Conservation (phyloP, 2,113 vertebrate species). For the Pachycephala philippinensis region DNA sequence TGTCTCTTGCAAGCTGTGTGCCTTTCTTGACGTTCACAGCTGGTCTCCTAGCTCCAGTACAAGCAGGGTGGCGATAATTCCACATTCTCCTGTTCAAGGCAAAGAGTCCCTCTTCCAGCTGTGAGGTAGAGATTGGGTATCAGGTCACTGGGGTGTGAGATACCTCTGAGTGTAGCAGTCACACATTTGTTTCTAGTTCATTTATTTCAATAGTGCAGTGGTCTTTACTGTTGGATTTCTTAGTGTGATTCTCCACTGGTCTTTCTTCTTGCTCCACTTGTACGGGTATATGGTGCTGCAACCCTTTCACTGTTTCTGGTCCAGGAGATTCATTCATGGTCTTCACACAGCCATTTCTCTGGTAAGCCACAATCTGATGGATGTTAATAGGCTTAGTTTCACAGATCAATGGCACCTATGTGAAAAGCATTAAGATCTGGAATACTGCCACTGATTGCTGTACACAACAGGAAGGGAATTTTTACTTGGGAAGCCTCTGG, state of each 20-base stretch:
- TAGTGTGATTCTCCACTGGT: constrained; percentile 64
- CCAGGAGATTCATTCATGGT: constrained; percentile 71
- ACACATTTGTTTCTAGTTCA: constrained; percentile 95
- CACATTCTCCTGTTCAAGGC: constrained; percentile 47
- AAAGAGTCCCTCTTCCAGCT: constrained; percentile 51
- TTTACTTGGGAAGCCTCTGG: neutral
- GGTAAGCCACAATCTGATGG: constrained; percentile 91
- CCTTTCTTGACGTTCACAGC: constrained; percentile 50
- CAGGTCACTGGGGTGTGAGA: constrained; percentile 35
- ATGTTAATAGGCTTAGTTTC: constrained; percentile 92
- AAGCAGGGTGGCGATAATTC: neutral
- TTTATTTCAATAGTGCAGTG: constrained; percentile 95
- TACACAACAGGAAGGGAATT: neutral
- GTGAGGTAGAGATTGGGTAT: constrained; percentile 58
- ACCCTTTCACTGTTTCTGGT: constrained; percentile 74
- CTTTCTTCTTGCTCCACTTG: constrained; percentile 82
- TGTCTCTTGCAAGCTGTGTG: neutral
- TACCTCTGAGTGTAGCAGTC: constrained; percentile 30
- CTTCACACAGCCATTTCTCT: constrained; percentile 88
- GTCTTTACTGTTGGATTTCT: constrained; percentile 80
- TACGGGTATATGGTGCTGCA: constrained; percentile 80
- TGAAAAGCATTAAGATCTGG: constrained; percentile 36
- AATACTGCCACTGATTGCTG: neutral
- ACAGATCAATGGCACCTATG: constrained; percentile 83
- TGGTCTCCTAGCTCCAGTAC: constrained; percentile 25